Percentiles rank a stretch among this genome's conserved stretches.
Conservation (phyloP, 2,888 invertebrate genomes). For the Tethea ocularis region DNA sequence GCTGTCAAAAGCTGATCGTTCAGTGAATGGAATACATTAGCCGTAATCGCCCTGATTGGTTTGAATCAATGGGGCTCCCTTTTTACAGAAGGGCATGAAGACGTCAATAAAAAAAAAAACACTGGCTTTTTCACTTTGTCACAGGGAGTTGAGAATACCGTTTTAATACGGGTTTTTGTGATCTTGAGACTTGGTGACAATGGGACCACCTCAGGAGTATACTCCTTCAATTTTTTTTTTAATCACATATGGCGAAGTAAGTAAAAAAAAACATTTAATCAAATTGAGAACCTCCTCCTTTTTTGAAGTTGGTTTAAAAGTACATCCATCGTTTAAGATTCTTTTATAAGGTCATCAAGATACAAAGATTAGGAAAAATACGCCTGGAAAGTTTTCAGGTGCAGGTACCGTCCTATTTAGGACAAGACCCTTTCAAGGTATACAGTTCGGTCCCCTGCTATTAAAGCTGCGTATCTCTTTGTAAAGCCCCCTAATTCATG, state of each 20-base stretch:
- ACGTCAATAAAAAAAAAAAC: neutral
- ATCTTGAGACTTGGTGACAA: no score
- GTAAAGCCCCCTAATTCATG: neutral
- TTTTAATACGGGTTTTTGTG: no score
- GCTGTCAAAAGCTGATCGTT: neutral
- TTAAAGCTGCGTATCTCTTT: neutral
- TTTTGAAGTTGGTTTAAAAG: no score
- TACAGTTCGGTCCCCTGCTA: neutral
- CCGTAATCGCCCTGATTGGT: neutral
- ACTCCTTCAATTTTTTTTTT: no score
- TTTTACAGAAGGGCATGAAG: neutral
- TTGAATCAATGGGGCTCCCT: neutral
- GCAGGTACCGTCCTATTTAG: neutral
- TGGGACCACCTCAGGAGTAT: no score
- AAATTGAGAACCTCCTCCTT: no score
- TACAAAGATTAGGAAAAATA: neutral
- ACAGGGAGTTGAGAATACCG: no score
- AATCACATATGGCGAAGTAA: no score
- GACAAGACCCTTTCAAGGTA: neutral
- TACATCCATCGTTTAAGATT: no score
- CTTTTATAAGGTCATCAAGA: no score
- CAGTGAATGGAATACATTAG: neutral
- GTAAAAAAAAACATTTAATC: no score
- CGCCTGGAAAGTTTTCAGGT: neutral
- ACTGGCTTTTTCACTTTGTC: neutral